Conservation (phyloP, 2,888 invertebrate species). For the Eupithecia subfuscata region DNA sequence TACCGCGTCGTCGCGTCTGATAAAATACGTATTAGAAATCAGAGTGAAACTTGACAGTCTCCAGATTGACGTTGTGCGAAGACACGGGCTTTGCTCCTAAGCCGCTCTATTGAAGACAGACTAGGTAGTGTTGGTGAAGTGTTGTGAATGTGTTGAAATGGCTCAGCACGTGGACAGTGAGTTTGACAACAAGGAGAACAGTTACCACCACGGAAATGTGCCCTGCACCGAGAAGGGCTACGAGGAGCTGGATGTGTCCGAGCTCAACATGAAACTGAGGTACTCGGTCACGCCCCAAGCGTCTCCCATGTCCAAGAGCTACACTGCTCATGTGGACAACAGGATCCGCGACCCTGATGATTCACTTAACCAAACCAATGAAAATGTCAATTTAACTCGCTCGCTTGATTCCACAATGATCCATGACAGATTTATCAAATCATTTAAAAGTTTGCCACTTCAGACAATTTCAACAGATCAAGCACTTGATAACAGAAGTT, state of each 20-base stretch:
- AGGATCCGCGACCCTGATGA: slow-evolving; percentile 57
- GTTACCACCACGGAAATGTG: slow-evolving; percentile 70
- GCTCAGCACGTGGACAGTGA: slow-evolving; percentile 72
- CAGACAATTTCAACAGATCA: slow-evolving; percentile 61
- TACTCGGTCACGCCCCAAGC: slow-evolving; percentile 73
- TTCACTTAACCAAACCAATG: slow-evolving; percentile 54
- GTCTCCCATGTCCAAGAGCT: slow-evolving; percentile 78
- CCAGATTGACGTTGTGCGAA: slow-evolving; percentile 54
- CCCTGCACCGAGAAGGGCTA: slow-evolving; percentile 75
- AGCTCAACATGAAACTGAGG: slow-evolving; percentile 76
- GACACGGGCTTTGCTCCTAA: slow-evolving; percentile 42
- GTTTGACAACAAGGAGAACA: slow-evolving; percentile 78
- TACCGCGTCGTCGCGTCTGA: slow-evolving; percentile 66
- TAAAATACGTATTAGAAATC: slow-evolving; percentile 72
- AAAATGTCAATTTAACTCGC: slow-evolving; percentile 61
- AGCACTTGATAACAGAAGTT: slow-evolving; percentile 55
- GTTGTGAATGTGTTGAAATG: slow-evolving; percentile 57
- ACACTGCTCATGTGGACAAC: slow-evolving; percentile 62
- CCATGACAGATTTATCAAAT: slow-evolving; percentile 59
- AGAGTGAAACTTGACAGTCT: slow-evolving; percentile 71
- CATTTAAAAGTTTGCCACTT: slow-evolving; percentile 64
- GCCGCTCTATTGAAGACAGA: slow-evolving; percentile 27
- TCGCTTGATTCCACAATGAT: slow-evolving; percentile 67
- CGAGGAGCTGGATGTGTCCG: slow-evolving; percentile 76
- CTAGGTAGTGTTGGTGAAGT: slow-evolving; percentile 28